A percentile compares a stretch with the other conserved stretches of the same genome.
These are phyloP conservation scores for Colletes collaris DNA, from an alignment of 2,888 invertebrate species.

Conservation along the genomic window DNA sequence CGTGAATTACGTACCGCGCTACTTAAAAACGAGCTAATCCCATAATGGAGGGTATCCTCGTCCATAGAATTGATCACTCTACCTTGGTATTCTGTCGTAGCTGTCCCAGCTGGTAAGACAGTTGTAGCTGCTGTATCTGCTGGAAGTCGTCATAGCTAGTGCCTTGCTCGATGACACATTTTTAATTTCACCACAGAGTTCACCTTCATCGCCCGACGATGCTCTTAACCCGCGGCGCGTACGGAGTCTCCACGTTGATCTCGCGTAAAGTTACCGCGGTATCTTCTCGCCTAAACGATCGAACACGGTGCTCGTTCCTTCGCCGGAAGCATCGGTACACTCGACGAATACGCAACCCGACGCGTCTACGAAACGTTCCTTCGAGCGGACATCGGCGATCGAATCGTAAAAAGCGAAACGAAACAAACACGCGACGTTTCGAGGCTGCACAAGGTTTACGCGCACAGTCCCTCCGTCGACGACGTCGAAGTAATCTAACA, in stretches of 20 bases:
- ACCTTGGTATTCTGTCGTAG: conserved; percentile 96
- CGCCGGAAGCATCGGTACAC: not conserved
- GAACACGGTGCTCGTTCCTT: not conserved
- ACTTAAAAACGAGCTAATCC: conserved; percentile 30
- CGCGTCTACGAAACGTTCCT: not conserved
- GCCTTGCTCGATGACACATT: conserved; percentile 62
- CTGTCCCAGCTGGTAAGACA: conserved; percentile 96
- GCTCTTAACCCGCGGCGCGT: not conserved
- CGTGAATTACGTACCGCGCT: not conserved
- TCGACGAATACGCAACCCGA: not conserved
- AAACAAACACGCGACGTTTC: not conserved
- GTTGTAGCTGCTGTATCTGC: conserved; percentile 94
- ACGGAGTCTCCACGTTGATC: no score
- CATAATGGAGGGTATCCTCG: conserved; percentile 37
- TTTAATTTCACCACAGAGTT: conserved; percentile 31
- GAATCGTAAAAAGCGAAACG: conserved; percentile 37
- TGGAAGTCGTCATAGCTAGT: conserved; percentile 87
- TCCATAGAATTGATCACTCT: conserved; percentile 70
- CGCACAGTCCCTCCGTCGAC: conserved; percentile 5
- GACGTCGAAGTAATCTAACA: conserved; percentile 25
- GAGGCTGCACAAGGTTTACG: not conserved
- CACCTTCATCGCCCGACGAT: conserved; percentile 2
- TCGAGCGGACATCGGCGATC: conserved; percentile 6
- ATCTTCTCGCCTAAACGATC: not conserved
- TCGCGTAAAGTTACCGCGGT: no score